Evolutionary conservation across 2,797 vertebrate species (phyloP).

Genomic region (Graptemys geographica): DNA sequence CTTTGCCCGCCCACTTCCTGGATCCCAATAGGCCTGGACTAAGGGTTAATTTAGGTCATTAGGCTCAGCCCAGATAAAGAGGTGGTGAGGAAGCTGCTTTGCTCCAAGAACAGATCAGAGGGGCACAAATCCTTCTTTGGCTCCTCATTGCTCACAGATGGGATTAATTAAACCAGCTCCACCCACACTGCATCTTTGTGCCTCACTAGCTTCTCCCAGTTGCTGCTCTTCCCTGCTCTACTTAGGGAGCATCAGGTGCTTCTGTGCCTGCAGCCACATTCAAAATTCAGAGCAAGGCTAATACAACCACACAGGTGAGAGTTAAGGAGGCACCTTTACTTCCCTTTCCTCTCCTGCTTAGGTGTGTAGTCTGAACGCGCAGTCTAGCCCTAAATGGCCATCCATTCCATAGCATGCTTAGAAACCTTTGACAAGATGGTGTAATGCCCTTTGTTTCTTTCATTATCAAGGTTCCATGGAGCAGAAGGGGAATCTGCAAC

Average conservation of each 20-base stretch:
- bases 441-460: slow-evolving; percentile 1
- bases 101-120: not conserved
- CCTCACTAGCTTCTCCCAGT: not conserved
- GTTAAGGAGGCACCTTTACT: not conserved
- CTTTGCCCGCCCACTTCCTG: too few species aligned
- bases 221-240: not conserved
- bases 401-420: not conserved
- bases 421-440: not conserved
- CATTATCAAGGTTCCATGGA: not conserved
- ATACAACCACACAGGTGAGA: rapidly evolving
- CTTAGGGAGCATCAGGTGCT: not conserved
- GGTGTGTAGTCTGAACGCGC: not conserved
- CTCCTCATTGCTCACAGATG: not conserved
- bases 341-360: not conserved
- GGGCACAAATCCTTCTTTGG: not conserved
- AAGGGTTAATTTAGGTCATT: not conserved
- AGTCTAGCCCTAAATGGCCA: not conserved
- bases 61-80: not conserved
- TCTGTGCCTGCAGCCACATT: not conserved
- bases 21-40: too few species aligned
- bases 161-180: not conserved
- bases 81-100: not conserved
- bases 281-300: not conserved
- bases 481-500: not conserved
- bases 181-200: not conserved